Conservation (phyloP, 1,140 invertebrate species). For the Drosophila asahinai region DNA sequence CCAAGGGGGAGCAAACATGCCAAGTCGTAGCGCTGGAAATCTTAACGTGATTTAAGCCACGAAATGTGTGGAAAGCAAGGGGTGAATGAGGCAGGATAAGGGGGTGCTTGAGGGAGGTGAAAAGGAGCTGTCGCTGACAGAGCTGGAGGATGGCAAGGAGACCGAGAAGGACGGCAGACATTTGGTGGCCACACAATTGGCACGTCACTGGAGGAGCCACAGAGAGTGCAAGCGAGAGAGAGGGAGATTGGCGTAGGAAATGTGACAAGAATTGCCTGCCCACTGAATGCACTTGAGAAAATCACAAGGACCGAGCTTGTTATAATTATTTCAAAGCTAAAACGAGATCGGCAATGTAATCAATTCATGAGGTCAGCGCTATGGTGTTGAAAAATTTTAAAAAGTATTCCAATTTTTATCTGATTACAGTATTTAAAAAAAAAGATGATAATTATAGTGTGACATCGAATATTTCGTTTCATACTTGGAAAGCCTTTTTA, state of each 20-base stretch:
- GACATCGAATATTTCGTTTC: no score
- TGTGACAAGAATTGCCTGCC: conserved; percentile 21
- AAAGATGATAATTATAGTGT: no score
- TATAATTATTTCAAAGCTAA: no score
- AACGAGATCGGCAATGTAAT: no score
- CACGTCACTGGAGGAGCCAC: conserved; percentile 50
- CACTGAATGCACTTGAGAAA: conserved; percentile 4
- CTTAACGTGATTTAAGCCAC: conserved; percentile 75
- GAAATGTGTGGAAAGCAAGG: conserved; percentile 27
- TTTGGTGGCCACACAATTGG: conserved; percentile 69
- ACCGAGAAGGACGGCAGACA: conserved; percentile 22
- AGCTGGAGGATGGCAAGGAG: not conserved
- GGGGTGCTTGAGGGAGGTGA: not conserved
- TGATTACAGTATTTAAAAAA: no score
- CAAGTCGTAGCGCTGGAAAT: conserved; percentile 63
- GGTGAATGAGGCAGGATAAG: not conserved
- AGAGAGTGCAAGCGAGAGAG: not conserved
- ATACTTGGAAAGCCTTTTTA: no score
- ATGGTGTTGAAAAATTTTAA: no score
- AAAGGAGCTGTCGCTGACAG: conserved; percentile 38
- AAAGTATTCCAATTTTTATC: no score
- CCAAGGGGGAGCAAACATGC: conserved; percentile 51
- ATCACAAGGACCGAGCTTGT: no score
- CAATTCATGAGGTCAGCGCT: no score
- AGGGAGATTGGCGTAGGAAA: conserved; percentile 9